phyloP scores from a whole-genome alignment of 1,140 invertebrate genomes.

The Leptonema lineaticorne region DNA sequence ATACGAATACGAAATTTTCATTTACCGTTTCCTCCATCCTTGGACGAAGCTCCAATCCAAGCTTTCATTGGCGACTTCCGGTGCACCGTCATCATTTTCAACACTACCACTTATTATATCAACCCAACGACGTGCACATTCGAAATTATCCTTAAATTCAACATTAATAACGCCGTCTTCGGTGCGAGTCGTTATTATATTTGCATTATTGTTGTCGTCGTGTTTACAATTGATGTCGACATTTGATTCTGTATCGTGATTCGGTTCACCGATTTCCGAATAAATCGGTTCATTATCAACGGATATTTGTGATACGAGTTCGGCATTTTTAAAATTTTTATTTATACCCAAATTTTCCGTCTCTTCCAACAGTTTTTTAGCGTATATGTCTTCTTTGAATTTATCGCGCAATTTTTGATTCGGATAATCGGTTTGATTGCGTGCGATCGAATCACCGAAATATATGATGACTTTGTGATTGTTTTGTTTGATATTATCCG shows the following conservation, averaged over 20 bases:
- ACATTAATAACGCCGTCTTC: slow-evolving; percentile 64
- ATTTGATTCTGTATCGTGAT: slow-evolving; percentile 45
- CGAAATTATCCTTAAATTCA: slow-evolving; percentile 65
- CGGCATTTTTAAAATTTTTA: slow-evolving; percentile 48
- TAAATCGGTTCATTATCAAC: slow-evolving; percentile 53
- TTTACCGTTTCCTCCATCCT: slow-evolving; percentile 66
- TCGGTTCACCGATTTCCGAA: slow-evolving; percentile 49
- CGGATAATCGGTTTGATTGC: slow-evolving; percentile 51
- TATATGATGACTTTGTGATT: slow-evolving; percentile 70
- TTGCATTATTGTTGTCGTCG: slow-evolving; percentile 44
- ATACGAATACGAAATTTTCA: neutral
- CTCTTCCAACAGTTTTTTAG: slow-evolving; percentile 49
- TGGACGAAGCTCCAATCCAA: slow-evolving; percentile 73
- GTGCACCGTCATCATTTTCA: slow-evolving; percentile 51
- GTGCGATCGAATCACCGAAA: slow-evolving; percentile 65
- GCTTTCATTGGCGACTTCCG: slow-evolving; percentile 55
- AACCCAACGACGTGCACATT: slow-evolving; percentile 60
- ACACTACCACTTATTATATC: slow-evolving; percentile 56
- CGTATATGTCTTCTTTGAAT: slow-evolving; percentile 54
- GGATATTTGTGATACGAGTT: slow-evolving; percentile 51
- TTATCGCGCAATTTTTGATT: slow-evolving; percentile 44
- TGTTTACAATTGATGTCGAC: slow-evolving; percentile 43
- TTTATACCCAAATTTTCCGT: slow-evolving; percentile 46
- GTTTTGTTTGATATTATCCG: slow-evolving; percentile 42
- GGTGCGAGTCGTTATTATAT: slow-evolving; percentile 43